These are phyloP conservation scores for Megastigmus dorsalis DNA, from an alignment of 2,888 invertebrate species.

Conservation along the genomic window DNA sequence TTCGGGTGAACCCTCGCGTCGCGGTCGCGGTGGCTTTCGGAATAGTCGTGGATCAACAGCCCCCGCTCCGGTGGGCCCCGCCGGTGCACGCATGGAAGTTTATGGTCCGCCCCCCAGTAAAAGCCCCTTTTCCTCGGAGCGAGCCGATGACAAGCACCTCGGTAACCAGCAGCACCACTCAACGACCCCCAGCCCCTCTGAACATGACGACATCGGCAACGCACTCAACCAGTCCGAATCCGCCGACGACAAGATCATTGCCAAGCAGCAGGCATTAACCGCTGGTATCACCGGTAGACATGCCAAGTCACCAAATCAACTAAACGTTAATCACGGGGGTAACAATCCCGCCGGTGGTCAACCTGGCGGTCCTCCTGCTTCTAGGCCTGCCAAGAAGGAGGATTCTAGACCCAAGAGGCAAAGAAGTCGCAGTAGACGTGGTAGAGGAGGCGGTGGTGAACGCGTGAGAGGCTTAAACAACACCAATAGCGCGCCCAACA, in stretches of 20 bases:
- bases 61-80: slow-evolving; percentile 73
- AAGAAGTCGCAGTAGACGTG: slow-evolving; percentile 70
- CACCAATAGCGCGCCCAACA: slow-evolving; percentile 7
- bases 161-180: slow-evolving; percentile 67
- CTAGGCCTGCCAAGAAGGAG: slow-evolving; percentile 63
- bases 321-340: slow-evolving; percentile 47
- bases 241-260: slow-evolving; percentile 81
- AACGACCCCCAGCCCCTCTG: slow-evolving; percentile 45
- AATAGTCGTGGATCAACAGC: slow-evolving; percentile 46
- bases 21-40: slow-evolving; percentile 82
- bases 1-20: slow-evolving; percentile 90
- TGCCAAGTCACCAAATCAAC: slow-evolving; percentile 67
- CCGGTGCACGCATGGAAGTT: slow-evolving; percentile 81
- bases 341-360: slow-evolving; percentile 7
- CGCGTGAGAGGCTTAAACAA: slow-evolving; percentile 24
- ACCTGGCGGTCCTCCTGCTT: slow-evolving; percentile 55
- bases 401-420: slow-evolving; percentile 67
- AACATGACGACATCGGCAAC: slow-evolving; percentile 67
- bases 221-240: slow-evolving; percentile 66
- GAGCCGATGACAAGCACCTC: slow-evolving; percentile 75
- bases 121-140: slow-evolving; percentile 80
- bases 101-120: slow-evolving; percentile 89
- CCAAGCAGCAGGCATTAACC: slow-evolving; percentile 81
- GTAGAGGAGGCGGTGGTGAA: slow-evolving; percentile 45
- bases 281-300: slow-evolving; percentile 80